Evolutionary conservation across 2,113 vertebrate species (phyloP).

Genomic region (Charadrius vociferus): DNA sequence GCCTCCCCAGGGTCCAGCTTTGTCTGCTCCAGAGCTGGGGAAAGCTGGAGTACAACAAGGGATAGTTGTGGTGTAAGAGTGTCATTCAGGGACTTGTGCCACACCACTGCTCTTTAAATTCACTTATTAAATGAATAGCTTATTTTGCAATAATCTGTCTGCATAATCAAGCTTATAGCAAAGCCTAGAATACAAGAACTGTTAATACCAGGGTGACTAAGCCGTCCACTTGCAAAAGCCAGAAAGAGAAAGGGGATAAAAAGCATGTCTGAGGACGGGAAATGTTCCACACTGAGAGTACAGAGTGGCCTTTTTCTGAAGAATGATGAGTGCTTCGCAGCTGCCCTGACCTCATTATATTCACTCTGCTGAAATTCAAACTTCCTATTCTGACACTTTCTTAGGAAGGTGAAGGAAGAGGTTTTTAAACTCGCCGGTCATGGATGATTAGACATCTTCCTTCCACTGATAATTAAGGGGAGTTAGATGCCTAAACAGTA

Average conservation of each 20-base stretch:
- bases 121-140: background rate
- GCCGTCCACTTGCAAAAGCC: background rate
- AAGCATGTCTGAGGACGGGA: constrained; percentile 1
- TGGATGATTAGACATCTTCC: background rate
- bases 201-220: constrained; percentile 42
- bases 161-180: background rate
- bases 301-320: constrained; percentile 31
- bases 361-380: constrained; percentile 16
- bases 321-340: background rate
- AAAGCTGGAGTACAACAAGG: background rate
- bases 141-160: constrained; percentile 33
- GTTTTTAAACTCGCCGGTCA: background rate
- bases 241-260: constrained; percentile 18
- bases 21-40: background rate
- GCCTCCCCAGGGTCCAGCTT: background rate
- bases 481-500: background rate
- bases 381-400: background rate
- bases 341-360: constrained; percentile 44
- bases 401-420: background rate
- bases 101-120: background rate
- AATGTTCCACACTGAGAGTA: constrained; percentile 17
- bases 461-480: background rate
- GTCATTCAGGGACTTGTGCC: background rate
- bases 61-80: background rate
- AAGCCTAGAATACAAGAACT: background rate